Base-by-base conservation (phyloP, 1,140 invertebrate species). In the Teleogryllus occipitalis region DNA sequence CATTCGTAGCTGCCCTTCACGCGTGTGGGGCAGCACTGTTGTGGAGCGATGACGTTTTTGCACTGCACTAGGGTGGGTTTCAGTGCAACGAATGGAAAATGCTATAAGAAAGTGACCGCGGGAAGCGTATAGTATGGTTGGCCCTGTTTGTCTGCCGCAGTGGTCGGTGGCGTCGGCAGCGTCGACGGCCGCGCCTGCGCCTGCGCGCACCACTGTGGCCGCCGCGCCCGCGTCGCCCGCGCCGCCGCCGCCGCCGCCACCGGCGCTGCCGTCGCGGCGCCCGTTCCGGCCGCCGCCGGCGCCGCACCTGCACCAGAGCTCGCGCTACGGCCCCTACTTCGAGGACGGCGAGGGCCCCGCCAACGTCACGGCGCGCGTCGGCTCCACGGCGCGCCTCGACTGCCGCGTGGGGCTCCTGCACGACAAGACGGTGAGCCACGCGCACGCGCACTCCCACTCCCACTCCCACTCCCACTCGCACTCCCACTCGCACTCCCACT, bases 271-370 rank as follows among this genome's bases (percentile, higher is more conserved):
- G 4, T 47, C 47, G 6, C 77, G 47, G 14, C 8, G n/a, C 6
- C 18, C 65, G 7, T 48, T 27, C 15, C n/a, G 47, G 73, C 47
- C 54, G 15, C 76, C 76, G 74, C 48, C 80, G n/a, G 65, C 75
- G 79, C 80, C 74, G 12, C 78, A 81, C 76, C 81, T 22, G 77
- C 83, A 47, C 76, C 83, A 76, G 81, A 82, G 22, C 85, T 84
- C 73, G 83, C 86, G 54, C 77, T 93, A 91, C 86, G 92, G 93
- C 3, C 93, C 93, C 4, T 94, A 93, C 85, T 95, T 94, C 85
- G 92, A 94, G 84, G 92, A 93, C 80, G 90, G 89, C 49, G 84
- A 87, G 7, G 87, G 87, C 49, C 85, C 87, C 22, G 83, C 86
- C 73, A 88, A 89, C 79, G 82, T 89, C 72, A 88, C 88, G 12